These are phyloP conservation scores for Leptinotarsa tumamoca DNA, from an alignment of 2,888 invertebrate species.

Conservation along the genomic window DNA sequence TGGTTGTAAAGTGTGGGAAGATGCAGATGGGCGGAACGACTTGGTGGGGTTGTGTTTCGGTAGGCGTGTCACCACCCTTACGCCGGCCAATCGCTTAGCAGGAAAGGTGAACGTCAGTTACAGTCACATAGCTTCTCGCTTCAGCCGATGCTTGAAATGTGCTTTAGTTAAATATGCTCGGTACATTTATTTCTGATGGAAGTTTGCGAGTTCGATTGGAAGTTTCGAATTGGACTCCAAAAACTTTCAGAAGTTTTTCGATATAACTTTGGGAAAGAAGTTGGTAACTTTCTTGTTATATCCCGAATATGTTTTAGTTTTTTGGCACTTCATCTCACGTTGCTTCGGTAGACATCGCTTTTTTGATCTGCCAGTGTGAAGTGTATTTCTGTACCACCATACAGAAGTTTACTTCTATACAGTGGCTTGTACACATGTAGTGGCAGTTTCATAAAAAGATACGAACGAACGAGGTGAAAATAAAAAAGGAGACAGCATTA, in stretches of 20 bases:
- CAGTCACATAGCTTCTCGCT: slow-evolving; percentile 65
- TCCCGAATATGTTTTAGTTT: not conserved
- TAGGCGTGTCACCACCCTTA: slow-evolving; percentile 39
- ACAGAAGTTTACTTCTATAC: too few relatives aligned
- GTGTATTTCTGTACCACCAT: not conserved
- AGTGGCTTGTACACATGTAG: too few relatives aligned
- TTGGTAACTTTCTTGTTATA: not conserved
- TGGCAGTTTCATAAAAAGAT: too few relatives aligned
- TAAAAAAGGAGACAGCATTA: too few relatives aligned
- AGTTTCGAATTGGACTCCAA: slow-evolving; percentile 14
- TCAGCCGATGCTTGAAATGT: slow-evolving; percentile 62
- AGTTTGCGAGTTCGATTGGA: slow-evolving; percentile 19
- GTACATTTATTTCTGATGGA: slow-evolving; percentile 4
- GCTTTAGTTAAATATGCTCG: slow-evolving; percentile 57
- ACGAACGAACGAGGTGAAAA: too few relatives aligned
- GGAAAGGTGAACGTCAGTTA: slow-evolving; percentile 61
- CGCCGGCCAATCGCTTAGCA: slow-evolving; percentile 33
- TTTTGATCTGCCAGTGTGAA: not conserved
- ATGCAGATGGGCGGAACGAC: slow-evolving; percentile 66
- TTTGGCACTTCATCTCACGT: not conserved
- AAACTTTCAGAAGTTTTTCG: slow-evolving; percentile 4
- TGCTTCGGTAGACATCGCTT: not conserved
- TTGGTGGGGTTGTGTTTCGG: slow-evolving; percentile 54
- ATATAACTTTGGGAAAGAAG: slow-evolving; percentile 2
- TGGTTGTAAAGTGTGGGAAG: slow-evolving; percentile 66